phyloP scores from a whole-genome alignment of 2,797 vertebrate genomes.

The Diceros bicornis region DNA sequence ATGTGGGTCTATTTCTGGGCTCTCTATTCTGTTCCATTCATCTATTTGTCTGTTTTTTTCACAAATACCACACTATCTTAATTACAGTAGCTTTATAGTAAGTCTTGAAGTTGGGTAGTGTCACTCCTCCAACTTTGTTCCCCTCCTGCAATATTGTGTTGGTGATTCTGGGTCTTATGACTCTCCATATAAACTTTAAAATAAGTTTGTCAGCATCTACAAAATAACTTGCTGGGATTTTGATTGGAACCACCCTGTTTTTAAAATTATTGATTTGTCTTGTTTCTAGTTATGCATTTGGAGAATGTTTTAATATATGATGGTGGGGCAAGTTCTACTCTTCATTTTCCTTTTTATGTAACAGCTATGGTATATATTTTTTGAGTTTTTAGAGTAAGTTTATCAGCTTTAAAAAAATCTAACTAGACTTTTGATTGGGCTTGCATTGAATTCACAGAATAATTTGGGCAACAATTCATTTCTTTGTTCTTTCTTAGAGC shows the following conservation, averaged over 20 bases:
- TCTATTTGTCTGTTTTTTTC: neutral
- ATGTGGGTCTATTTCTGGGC: neutral
- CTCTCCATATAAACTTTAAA: neutral
- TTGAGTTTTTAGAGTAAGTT: slow-evolving; percentile 1
- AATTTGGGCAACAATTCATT: neutral
- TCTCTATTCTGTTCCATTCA: neutral
- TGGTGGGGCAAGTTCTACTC: neutral
- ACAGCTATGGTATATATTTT: neutral
- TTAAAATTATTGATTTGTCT: neutral
- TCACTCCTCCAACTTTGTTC: neutral
- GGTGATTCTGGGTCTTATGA: neutral
- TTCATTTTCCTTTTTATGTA: neutral
- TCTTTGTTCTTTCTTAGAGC: neutral
- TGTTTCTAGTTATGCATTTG: neutral
- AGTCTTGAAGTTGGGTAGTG: neutral
- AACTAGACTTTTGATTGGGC: neutral
- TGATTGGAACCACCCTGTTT: neutral
- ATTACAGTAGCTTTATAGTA: neutral
- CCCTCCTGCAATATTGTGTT: neutral
- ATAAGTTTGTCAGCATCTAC: neutral
- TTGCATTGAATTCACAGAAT: neutral
- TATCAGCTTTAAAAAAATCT: neutral
- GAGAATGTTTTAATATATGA: neutral
- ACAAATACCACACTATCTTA: neutral
- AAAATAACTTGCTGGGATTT: neutral